Conservation (phyloP, 1,140 invertebrate genomes). For the Tetramorium parvispinum region DNA sequence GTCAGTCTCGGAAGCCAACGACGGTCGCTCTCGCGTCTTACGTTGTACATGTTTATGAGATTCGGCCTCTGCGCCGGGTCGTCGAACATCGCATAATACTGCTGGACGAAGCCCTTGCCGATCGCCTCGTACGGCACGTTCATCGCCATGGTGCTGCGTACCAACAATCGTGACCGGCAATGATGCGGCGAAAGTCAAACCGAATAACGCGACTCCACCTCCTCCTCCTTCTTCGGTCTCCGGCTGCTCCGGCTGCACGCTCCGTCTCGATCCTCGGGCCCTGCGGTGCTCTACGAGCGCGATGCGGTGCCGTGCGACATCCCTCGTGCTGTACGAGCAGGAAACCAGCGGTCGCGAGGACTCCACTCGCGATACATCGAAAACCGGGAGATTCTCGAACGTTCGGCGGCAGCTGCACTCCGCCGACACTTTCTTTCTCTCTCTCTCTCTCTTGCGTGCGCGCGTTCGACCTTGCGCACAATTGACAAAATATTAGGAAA, state of each 20-base stretch:
- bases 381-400: neutral
- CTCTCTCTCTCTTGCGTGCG: too few species aligned
- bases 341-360: neutral
- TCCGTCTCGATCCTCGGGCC: neutral
- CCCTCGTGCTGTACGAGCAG: slow-evolving; percentile 17
- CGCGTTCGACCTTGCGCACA: too few species aligned
- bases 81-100: slow-evolving; percentile 97
- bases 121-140: slow-evolving; percentile 96
- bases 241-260: too few species aligned
- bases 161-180: neutral
- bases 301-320: slow-evolving; percentile 9
- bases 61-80: slow-evolving; percentile 92
- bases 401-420: neutral
- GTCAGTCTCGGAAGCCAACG: too few species aligned
- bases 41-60: slow-evolving; percentile 96
- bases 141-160: slow-evolving; percentile 88
- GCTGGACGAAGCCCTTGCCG: slow-evolving; percentile 96
- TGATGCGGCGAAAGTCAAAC: neutral
- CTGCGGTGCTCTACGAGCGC: neutral
- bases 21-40: slow-evolving; percentile 87
- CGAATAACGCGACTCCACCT: neutral
- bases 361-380: slow-evolving; percentile 20
- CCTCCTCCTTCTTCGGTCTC: neutral
- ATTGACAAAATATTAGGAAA: too few species aligned
- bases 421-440: neutral